A percentile compares a stretch with the other conserved stretches of the same genome.
Evolutionary conservation across 1,140 invertebrate genomes (phyloP).

Genomic region (Drosophila mayri): DNA sequence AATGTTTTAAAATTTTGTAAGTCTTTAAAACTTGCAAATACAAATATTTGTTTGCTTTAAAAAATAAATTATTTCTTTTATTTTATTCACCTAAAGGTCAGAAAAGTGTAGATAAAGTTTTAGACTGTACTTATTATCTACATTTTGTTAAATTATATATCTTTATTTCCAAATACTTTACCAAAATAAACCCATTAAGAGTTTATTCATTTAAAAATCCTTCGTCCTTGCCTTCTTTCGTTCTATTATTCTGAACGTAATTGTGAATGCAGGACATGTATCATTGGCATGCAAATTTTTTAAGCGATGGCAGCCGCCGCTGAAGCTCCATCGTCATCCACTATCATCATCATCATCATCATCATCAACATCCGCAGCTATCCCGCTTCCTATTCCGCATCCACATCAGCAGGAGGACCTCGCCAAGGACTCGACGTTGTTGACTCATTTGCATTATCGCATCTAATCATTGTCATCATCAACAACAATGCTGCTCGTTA

Average conservation of each 20-base stretch:
- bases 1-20: neutral
- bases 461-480: slow-evolving; percentile 84
- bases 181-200: neutral
- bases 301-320: slow-evolving; percentile 21
- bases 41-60: neutral
- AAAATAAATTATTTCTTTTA: neutral
- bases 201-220: neutral
- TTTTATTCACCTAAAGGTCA: neutral
- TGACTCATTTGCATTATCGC: slow-evolving; percentile 83
- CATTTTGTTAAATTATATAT: neutral
- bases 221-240: neutral
- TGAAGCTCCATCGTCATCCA: slow-evolving; percentile 1
- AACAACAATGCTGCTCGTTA: slow-evolving; percentile 81
- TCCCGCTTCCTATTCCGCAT: neutral
- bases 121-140: neutral
- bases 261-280: slow-evolving; percentile 57
- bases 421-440: slow-evolving; percentile 30
- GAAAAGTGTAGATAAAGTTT: neutral
- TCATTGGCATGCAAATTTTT: slow-evolving; percentile 78
- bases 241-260: slow-evolving; percentile 9
- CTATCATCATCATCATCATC: slow-evolving; percentile 26
- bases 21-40: neutral
- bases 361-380: slow-evolving; percentile 5
- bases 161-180: too few species aligned
- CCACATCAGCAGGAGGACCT: slow-evolving; percentile 15